Conservation (phyloP, 1,140 invertebrate genomes). For the Hycleus cichorii region DNA sequence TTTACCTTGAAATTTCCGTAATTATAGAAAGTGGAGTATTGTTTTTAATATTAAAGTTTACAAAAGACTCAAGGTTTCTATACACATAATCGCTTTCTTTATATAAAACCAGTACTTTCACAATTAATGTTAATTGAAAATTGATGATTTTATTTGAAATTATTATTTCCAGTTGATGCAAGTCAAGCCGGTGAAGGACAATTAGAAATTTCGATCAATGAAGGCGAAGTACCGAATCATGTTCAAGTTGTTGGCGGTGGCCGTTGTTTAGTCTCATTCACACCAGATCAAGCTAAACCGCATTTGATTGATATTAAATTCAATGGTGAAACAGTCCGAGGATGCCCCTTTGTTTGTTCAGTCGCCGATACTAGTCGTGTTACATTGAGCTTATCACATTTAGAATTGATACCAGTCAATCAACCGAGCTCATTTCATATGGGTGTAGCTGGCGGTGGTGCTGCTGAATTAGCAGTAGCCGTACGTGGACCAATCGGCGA, state of each 20-base stretch:
- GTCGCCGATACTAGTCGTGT: conserved; percentile 75
- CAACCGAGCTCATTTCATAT: conserved; percentile 83
- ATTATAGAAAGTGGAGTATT: conserved; percentile 9
- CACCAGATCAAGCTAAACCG: conserved; percentile 82
- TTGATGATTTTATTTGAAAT: too few species aligned
- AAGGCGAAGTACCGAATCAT: conserved; percentile 96
- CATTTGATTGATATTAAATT: conserved; percentile 98
- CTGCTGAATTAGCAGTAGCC: conserved; percentile 80
- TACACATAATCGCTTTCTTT: too few species aligned
- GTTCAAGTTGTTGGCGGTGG: conserved; percentile 92
- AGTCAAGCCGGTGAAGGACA: conserved; percentile 94
- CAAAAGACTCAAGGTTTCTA: too few species aligned
- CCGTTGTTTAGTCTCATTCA: conserved; percentile 90
- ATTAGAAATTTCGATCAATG: conserved; percentile 95
- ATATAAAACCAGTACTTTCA: too few species aligned
- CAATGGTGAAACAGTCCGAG: conserved; percentile 90
- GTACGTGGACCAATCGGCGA: conserved; percentile 73
- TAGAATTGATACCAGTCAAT: conserved; percentile 84
- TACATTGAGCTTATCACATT: conserved; percentile 65
- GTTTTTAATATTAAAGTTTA: background rate
- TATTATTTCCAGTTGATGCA: conserved; percentile 73
- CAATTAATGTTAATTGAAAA: too few species aligned
- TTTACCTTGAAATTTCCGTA: conserved; percentile 13
- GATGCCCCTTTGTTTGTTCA: conserved; percentile 81
- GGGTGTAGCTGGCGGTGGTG: conserved; percentile 75